Conservation (phyloP, 2,113 vertebrate genomes). For the Sminthopsis crassicaudata region DNA sequence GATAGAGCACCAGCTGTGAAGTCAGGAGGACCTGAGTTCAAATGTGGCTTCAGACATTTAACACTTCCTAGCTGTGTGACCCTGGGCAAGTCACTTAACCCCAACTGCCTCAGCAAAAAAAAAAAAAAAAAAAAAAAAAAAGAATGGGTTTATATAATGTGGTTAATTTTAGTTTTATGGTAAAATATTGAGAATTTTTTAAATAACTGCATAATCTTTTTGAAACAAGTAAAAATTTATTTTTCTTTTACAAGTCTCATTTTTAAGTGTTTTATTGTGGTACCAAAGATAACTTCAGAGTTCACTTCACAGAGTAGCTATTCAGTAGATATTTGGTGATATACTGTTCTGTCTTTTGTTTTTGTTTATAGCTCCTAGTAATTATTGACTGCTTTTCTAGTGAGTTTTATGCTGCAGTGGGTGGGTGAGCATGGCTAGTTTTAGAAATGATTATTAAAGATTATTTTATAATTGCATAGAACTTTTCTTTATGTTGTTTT, state of each 20-base stretch:
- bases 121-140: no score
- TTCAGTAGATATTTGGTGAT: no score
- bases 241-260: background rate
- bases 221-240: background rate
- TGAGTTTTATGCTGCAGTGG: background rate
- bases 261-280: background rate
- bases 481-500: background rate
- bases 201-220: background rate
- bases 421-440: background rate
- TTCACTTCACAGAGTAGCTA: no score
- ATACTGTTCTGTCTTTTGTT: background rate
- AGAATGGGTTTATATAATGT: background rate
- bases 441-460: background rate
- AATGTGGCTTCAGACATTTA: no score
- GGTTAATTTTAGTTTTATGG: background rate
- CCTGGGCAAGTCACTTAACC: no score
- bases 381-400: background rate
- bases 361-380: background rate
- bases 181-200: background rate
- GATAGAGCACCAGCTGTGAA: no score
- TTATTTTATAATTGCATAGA: background rate
- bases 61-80: no score
- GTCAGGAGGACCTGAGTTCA: no score
- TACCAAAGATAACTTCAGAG: background rate
- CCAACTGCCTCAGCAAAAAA: no score